A percentile compares a stretch with the other conserved stretches of the same genome.
Evolutionary conservation across 2,113 vertebrate species (phyloP).

Genomic region (Corythornis madagascariensis): DNA sequence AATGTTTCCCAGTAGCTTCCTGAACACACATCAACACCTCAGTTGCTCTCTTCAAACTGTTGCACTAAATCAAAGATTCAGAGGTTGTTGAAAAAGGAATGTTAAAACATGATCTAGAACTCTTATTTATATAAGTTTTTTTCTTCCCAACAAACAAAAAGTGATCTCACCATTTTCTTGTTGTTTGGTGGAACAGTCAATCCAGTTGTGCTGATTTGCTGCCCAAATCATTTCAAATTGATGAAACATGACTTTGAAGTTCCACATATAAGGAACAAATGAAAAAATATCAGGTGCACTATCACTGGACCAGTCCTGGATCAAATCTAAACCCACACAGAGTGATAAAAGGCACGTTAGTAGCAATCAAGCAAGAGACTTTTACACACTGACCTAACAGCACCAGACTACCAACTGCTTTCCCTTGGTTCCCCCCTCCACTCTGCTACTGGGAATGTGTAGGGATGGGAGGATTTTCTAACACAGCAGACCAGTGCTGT

Average conservation of each 20-base stretch:
- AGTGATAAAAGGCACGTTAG: neutral
- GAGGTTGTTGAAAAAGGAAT: neutral
- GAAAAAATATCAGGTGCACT: conserved; percentile 96
- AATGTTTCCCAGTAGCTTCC: neutral
- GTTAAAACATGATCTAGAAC: neutral
- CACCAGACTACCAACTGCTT: neutral
- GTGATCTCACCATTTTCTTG: conserved; percentile 92
- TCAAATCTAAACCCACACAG: conserved; percentile 83
- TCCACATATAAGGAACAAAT: conserved; percentile 98
- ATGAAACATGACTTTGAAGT: conserved; percentile 96
- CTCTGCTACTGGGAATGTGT: neutral
- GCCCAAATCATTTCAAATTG: conserved; percentile 99
- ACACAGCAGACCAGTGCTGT: accelerated
- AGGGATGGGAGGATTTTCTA: neutral
- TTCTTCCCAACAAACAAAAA: neutral
- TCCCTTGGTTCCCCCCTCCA: neutral
- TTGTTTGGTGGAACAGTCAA: conserved; percentile 98
- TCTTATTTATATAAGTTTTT: neutral
- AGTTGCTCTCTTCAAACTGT: neutral
- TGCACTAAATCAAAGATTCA: neutral
- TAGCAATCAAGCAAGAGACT: neutral
- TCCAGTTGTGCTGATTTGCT: conserved; percentile 98
- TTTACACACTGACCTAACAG: neutral
- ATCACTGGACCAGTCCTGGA: conserved; percentile 97
- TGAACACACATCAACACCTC: neutral